Conservation (phyloP, 1,140 invertebrate genomes). For the Ericerus pela region DNA sequence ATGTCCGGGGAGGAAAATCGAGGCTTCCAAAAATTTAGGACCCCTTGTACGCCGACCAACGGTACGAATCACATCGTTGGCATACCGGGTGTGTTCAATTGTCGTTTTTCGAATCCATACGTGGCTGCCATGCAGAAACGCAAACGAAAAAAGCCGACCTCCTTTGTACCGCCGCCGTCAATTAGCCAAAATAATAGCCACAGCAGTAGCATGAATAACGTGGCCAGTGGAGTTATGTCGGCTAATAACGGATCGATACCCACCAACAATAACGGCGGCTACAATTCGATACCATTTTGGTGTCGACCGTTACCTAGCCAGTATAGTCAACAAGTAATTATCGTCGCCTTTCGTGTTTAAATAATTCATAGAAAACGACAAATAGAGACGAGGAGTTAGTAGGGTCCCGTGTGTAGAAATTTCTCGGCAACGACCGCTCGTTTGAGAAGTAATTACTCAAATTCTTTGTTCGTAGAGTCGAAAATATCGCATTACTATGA, state of each 20-base stretch:
- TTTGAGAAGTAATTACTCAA: too few species aligned
- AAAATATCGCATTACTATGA: too few species aligned
- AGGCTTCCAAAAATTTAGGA: neutral
- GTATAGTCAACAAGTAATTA: constrained; percentile 23
- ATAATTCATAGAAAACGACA: too few species aligned
- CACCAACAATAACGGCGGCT: constrained; percentile 20
- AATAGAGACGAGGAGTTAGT: too few species aligned
- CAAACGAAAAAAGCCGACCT: constrained; percentile 79
- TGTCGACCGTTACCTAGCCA: constrained; percentile 45
- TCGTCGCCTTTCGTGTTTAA: too few species aligned
- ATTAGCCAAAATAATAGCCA: constrained; percentile 21
- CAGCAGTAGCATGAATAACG: neutral
- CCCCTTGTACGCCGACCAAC: too few species aligned
- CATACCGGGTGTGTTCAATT: constrained; percentile 77
- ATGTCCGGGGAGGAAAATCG: neutral
- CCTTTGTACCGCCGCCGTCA: constrained; percentile 62
- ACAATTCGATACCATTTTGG: constrained; percentile 57
- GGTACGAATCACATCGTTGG: constrained; percentile 27
- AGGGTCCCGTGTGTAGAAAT: too few species aligned
- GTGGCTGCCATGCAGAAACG: constrained; percentile 41
- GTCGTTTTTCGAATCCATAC: constrained; percentile 61
- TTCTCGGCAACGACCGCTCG: too few species aligned
- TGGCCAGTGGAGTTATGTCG: too few species aligned
- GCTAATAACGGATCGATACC: too few species aligned
- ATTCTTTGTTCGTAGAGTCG: too few species aligned